A percentile compares a stretch with the other conserved stretches of the same genome.
Evolutionary conservation across 2,888 invertebrate genomes (phyloP).

Genomic region (Nemoura dubitans): DNA sequence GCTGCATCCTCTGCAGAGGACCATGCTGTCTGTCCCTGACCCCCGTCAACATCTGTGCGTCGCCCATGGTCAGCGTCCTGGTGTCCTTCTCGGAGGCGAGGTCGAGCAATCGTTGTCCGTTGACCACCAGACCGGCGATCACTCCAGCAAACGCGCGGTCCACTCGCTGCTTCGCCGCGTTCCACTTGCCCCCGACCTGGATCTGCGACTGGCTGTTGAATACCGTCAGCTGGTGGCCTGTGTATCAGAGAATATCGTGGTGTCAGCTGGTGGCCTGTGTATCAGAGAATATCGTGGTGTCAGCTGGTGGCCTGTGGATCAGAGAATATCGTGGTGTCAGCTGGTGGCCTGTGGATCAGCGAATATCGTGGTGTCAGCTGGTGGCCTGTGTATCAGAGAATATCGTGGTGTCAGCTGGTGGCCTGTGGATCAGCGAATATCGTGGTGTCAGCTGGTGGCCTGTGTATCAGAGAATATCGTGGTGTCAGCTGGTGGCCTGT

Average conservation of each 20-base stretch:
- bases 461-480: no score
- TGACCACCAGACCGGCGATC: conserved; percentile 88
- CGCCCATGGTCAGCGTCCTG: conserved; percentile 80
- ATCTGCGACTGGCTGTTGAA: conserved; percentile 93
- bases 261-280: conserved; percentile 48
- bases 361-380: background rate
- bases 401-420: no score
- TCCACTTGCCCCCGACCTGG: conserved; percentile 87
- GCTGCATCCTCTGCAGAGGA: conserved; percentile 85
- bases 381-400: no score
- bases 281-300: conserved; percentile 48
- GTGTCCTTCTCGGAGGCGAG: conserved; percentile 85
- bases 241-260: conserved; percentile 51
- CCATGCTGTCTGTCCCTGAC: conserved; percentile 58
- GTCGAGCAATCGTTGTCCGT: conserved; percentile 85
- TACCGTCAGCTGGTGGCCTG: conserved; percentile 83
- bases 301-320: conserved; percentile 52
- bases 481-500: no score
- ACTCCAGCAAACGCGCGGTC: conserved; percentile 87
- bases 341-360: conserved; percentile 52
- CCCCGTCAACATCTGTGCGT: conserved; percentile 80
- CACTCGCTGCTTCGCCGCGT: conserved; percentile 72
- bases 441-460: no score
- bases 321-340: background rate
- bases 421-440: no score